Evolutionary conservation across 2,888 invertebrate genomes (phyloP).

Genomic region (Tetropium fuscum): DNA sequence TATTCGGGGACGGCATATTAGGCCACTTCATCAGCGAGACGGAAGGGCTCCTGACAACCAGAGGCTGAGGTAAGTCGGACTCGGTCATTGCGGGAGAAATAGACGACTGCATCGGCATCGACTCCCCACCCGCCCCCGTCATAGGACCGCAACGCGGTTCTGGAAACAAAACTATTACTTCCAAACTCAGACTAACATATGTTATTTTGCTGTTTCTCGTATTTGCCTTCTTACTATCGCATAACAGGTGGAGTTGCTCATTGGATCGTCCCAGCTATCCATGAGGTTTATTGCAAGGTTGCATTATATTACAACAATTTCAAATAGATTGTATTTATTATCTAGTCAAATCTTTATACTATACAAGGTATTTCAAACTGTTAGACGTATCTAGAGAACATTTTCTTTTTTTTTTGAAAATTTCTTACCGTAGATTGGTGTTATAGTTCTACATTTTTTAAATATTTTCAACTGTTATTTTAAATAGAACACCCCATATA

Average conservation of each 20-base stretch:
- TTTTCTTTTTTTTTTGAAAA: too few species aligned
- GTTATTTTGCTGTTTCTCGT: slow-evolving; percentile 7
- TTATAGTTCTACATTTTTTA: too few species aligned
- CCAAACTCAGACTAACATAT: slow-evolving; percentile 4
- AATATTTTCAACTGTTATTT: too few species aligned
- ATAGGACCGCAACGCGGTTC: slow-evolving; percentile 80
- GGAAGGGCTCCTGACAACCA: slow-evolving; percentile 77
- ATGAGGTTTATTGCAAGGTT: background rate
- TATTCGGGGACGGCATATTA: slow-evolving; percentile 63
- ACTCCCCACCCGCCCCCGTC: slow-evolving; percentile 67
- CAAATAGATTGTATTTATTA: too few species aligned
- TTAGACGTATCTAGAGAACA: too few species aligned
- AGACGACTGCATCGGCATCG: slow-evolving; percentile 67
- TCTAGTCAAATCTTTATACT: too few species aligned
- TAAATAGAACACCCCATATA: too few species aligned
- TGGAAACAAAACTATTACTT: slow-evolving; percentile 58
- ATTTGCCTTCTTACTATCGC: slow-evolving; percentile 7
- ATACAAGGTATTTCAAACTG: too few species aligned
- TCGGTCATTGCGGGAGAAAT: slow-evolving; percentile 71
- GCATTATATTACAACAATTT: too few species aligned
- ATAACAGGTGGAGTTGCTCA: slow-evolving; percentile 20
- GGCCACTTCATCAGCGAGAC: slow-evolving; percentile 73
- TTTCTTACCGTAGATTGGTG: too few species aligned
- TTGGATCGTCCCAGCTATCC: background rate
- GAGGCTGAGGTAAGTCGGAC: slow-evolving; percentile 77